Base-by-base conservation (phyloP, 2,113 vertebrate species). In the Halichoerus grypus region DNA sequence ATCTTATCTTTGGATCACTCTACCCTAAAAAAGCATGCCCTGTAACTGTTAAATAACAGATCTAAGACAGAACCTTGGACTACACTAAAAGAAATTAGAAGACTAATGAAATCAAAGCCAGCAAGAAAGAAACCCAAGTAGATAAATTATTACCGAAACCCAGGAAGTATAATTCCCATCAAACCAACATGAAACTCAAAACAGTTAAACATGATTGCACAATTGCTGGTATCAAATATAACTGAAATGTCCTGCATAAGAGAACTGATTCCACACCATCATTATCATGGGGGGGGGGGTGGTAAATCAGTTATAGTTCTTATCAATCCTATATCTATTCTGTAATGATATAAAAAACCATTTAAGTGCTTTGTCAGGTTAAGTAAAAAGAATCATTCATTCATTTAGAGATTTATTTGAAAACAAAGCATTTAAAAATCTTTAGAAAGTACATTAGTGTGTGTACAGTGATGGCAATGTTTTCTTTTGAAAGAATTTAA, bases 141-240 rank as follows among this genome's bases (percentile, higher is more conserved):
- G 67, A 97, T 88, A 95, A 97, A 95, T 91, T 90, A 77, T 94
- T 98, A 98, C 95, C 81, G 76, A 97, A 98, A 98, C 89, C 95
- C 92, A 98, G 53, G 80, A 96, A 92, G 69, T 98, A 12, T 96
- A 96, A 96, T 98, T 98, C 94, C 97, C 95, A 93, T 97, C 91
- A 98, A 98, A 97, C 96, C 95, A 98, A 91, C 82, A 91, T 98
- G 94, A 98, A 98, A 98, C 96, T 97, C 97, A 96, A 92, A 98
- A 98, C 95, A 96, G 95, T 97, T 98, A 95, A 95, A 89, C 67
- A 97, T 87, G 91, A 93, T 98, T 98, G 26, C 83, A 69, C 92
- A 96, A 95, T 90, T 97, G 90, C n/a, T 98, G 36, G 22, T 98
- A 96, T 98, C 93, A 96, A 96, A 95, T 96, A 51, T 88, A 97